phyloP scores from a whole-genome alignment of 2,113 vertebrate genomes.

The Morone saxatilis region DNA sequence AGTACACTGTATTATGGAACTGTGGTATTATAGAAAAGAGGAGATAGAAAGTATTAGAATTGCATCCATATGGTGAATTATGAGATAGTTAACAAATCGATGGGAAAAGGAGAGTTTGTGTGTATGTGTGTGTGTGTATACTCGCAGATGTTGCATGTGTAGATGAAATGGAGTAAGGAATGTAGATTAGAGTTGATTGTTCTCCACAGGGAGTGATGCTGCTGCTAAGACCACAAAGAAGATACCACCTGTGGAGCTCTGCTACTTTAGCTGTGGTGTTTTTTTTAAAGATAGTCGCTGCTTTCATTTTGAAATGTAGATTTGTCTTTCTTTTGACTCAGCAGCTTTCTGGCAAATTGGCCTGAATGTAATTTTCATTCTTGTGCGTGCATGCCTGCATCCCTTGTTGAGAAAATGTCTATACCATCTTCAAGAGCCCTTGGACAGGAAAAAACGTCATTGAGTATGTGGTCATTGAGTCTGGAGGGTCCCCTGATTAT shows the following conservation, averaged over 20 bases:
- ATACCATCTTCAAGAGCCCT: neutral
- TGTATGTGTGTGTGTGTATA: neutral
- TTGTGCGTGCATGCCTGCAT: neutral
- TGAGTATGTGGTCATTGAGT: neutral
- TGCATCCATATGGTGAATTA: neutral
- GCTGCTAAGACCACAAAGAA: slow-evolving; percentile 23
- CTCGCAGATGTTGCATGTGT: slow-evolving; percentile 4
- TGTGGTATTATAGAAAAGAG: neutral
- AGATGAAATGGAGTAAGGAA: slow-evolving; percentile 14
- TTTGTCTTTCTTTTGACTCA: neutral
- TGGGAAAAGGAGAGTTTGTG: neutral
- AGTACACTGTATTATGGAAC: neutral
- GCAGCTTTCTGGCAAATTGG: neutral
- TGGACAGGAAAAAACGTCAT: slow-evolving; percentile 5
- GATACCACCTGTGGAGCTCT: slow-evolving; percentile 7
- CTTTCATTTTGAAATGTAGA: neutral
- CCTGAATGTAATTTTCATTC: neutral
- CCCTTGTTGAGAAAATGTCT: slow-evolving; percentile 6
- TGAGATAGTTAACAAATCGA: neutral
- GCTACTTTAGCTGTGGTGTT: slow-evolving; percentile 3
- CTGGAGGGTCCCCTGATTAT: slow-evolving; percentile 3
- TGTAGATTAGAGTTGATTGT: slow-evolving; percentile 26
- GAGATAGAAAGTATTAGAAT: neutral
- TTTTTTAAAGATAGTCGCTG: slow-evolving; percentile 3
- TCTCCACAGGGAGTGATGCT: slow-evolving; percentile 30